phyloP scores from a whole-genome alignment of 2,888 invertebrate species.

The Torymus tubicola region DNA sequence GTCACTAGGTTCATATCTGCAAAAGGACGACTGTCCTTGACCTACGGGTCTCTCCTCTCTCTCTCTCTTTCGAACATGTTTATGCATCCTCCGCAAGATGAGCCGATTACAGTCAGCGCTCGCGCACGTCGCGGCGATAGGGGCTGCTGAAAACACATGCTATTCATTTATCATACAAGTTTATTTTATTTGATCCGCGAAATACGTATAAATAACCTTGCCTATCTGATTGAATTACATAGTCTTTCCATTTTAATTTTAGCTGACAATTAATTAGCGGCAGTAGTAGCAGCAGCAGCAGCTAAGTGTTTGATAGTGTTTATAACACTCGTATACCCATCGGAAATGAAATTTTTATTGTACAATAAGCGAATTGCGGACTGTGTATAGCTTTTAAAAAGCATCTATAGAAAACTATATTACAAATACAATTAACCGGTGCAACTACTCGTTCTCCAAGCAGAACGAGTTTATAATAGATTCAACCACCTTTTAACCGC shows the following conservation, averaged over 20 bases:
- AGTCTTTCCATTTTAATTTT: background rate
- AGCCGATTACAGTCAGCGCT: constrained; percentile 34
- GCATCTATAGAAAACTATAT: too few species aligned
- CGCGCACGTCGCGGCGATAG: constrained; percentile 20
- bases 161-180: constrained; percentile 53
- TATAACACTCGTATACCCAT: too few species aligned
- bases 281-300: background rate
- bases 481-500: too few species aligned
- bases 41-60: constrained; percentile 41
- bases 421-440: too few species aligned
- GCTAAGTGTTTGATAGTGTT: too few species aligned
- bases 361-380: too few species aligned
- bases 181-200: constrained; percentile 42
- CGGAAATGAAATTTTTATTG: too few species aligned
- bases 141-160: constrained; percentile 30
- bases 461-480: too few species aligned
- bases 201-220: constrained; percentile 31
- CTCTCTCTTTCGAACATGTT: constrained; percentile 15
- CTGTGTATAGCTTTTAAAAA: too few species aligned
- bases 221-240: constrained; percentile 39
- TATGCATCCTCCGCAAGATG: constrained; percentile 38
- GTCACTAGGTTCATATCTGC: background rate
- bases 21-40: constrained; percentile 62
- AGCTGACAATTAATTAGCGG: constrained; percentile 6
- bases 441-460: too few species aligned